These are phyloP conservation scores for Oedothorax gibbosus DNA, from an alignment of 1,140 invertebrate species.

Conservation along the genomic window DNA sequence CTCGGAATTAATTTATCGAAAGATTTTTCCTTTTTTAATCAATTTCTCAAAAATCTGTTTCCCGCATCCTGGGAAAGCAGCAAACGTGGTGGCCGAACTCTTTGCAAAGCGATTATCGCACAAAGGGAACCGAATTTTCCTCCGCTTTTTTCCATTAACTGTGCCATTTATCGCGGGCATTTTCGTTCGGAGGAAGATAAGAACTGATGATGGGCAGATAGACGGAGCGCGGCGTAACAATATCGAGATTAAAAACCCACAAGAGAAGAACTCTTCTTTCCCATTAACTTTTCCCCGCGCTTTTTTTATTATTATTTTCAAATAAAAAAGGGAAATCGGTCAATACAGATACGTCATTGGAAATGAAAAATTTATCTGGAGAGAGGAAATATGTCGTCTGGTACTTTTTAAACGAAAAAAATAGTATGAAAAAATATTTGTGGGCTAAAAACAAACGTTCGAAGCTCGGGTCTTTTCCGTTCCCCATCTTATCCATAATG, in stretches of 20 bases:
- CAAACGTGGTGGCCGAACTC: neutral
- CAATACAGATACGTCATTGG: slow-evolving; percentile 52
- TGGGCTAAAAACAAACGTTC: slow-evolving; percentile 39
- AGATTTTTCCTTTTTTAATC: no score
- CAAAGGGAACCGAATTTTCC: slow-evolving; percentile 1
- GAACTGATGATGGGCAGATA: slow-evolving; percentile 35
- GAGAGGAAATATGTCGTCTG: slow-evolving; percentile 43
- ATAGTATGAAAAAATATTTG: neutral
- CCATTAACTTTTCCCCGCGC: neutral
- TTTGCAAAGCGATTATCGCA: slow-evolving; percentile 14
- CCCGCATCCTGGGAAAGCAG: slow-evolving; percentile 1
- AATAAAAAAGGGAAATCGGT: slow-evolving; percentile 24
- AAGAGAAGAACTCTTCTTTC: slow-evolving; percentile 1
- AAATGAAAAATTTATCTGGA: slow-evolving; percentile 56
- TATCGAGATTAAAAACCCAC: slow-evolving; percentile 53
- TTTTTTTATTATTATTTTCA: slow-evolving; percentile 42
- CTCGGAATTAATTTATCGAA: no score
- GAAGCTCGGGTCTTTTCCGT: neutral
- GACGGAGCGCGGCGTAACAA: slow-evolving; percentile 25
- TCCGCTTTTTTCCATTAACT: slow-evolving; percentile 48
- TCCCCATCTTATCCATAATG: slow-evolving; percentile 41
- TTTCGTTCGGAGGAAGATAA: neutral
- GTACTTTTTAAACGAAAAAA: slow-evolving; percentile 14
- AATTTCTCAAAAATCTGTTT: no score
- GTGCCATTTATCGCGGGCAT: slow-evolving; percentile 42